Conservation (phyloP, 2,797 vertebrate species). For the Catharus ustulatus region DNA sequence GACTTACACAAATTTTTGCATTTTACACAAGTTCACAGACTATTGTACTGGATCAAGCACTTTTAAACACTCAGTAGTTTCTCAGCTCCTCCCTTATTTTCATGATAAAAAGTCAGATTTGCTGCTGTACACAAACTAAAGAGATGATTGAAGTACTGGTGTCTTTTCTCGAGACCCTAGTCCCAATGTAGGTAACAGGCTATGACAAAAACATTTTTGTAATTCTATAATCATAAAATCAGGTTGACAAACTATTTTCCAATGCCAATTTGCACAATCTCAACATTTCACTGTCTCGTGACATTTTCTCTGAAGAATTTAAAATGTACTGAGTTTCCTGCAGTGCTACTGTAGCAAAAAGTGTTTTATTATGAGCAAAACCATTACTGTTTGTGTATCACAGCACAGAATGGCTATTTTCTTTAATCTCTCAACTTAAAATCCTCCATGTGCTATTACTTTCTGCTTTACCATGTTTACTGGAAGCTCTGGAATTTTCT, state of each 20-base stretch:
- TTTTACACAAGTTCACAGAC: neutral
- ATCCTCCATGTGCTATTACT: neutral
- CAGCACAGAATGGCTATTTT: neutral
- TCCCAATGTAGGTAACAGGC: neutral
- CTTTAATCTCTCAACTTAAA: neutral
- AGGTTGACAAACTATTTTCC: neutral
- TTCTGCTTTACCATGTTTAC: neutral
- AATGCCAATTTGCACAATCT: neutral
- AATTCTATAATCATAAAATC: neutral
- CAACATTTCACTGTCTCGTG: neutral
- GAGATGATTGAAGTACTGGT: neutral
- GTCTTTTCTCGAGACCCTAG: neutral
- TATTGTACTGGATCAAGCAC: neutral
- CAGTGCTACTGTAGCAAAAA: neutral
- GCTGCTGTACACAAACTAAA: neutral
- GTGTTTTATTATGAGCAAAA: neutral
- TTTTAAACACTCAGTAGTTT: neutral
- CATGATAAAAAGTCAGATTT: neutral
- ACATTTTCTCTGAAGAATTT: neutral
- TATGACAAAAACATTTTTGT: neutral
- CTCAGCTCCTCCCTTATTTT: neutral
- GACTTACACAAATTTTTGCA: neutral
- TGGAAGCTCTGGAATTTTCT: neutral
- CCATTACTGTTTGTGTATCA: neutral
- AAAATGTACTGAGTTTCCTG: neutral